A percentile compares a stretch with the other conserved stretches of the same genome.
phyloP scores from a whole-genome alignment of 2,888 invertebrate genomes.

The Glaucopsyche alexis region DNA sequence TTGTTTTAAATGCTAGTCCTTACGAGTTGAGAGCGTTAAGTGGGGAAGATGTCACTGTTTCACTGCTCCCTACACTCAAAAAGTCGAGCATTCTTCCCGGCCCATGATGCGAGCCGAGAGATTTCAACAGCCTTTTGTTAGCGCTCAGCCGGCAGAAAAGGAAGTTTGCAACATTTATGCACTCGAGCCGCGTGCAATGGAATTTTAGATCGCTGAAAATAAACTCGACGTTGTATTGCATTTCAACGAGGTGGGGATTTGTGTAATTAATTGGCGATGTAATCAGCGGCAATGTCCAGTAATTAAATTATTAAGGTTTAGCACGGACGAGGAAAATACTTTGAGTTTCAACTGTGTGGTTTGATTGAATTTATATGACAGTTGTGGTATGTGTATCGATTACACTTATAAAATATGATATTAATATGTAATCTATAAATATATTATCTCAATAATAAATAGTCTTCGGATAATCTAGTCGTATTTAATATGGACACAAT shows the following conservation, averaged over 20 bases:
- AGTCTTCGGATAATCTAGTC: no score
- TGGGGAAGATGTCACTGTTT: constrained; percentile 67
- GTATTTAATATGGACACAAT: neutral
- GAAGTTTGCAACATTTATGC: constrained; percentile 34
- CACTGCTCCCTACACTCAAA: constrained; percentile 57
- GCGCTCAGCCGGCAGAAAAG: constrained; percentile 40
- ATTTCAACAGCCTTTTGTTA: constrained; percentile 69
- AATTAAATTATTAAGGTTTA: neutral
- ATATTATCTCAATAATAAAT: no score
- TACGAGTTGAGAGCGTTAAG: constrained; percentile 55
- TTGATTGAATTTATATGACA: neutral
- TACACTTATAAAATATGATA: no score
- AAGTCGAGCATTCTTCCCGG: constrained; percentile 60
- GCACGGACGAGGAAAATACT: neutral
- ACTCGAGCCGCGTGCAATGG: constrained; percentile 12
- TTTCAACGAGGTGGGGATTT: constrained; percentile 6
- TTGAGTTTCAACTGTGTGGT: neutral
- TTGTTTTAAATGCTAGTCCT: constrained; percentile 71
- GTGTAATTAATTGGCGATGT: neutral
- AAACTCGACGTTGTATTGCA: neutral
- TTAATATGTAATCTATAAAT: no score
- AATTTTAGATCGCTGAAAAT: constrained; percentile 25
- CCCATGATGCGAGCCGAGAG: constrained; percentile 56
- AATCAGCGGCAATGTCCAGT: neutral
- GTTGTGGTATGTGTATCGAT: neutral